These are phyloP conservation scores for Tipula confusa DNA, from an alignment of 2,888 invertebrate genomes.

Conservation along the genomic window DNA sequence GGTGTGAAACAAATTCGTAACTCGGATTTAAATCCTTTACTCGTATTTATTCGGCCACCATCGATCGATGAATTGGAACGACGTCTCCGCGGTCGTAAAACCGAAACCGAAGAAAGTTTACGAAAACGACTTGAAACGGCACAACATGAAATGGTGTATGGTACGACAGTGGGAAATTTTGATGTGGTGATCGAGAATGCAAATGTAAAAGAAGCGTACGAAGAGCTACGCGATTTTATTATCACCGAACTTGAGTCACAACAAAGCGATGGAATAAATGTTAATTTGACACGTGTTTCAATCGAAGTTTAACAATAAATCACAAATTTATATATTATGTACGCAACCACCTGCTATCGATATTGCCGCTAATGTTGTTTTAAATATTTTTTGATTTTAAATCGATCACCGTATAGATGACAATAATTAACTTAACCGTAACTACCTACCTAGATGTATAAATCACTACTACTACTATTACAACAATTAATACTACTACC, in stretches of 20 bases:
- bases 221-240: conserved; percentile 65
- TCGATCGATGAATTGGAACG: conserved; percentile 71
- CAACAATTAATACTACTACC: background rate
- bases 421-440: background rate
- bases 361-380: background rate
- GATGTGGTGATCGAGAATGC: conserved; percentile 79
- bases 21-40: conserved; percentile 74
- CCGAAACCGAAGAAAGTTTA: conserved; percentile 86
- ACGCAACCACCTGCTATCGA: background rate
- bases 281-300: conserved; percentile 35
- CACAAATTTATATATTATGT: background rate
- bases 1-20: conserved; percentile 86
- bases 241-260: conserved; percentile 56
- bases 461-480: background rate
- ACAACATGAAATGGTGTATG: conserved; percentile 76
- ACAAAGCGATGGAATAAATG: conserved; percentile 52
- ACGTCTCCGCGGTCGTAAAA: conserved; percentile 71
- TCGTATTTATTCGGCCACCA: conserved; percentile 92
- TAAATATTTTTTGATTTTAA: background rate
- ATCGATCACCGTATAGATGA: background rate
- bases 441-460: background rate
- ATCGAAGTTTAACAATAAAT: background rate
- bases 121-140: conserved; percentile 73
- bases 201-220: conserved; percentile 74
- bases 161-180: conserved; percentile 71